Evolutionary conservation across 2,797 vertebrate genomes (phyloP).

Genomic region (Pseudocheirus occidentalis): DNA sequence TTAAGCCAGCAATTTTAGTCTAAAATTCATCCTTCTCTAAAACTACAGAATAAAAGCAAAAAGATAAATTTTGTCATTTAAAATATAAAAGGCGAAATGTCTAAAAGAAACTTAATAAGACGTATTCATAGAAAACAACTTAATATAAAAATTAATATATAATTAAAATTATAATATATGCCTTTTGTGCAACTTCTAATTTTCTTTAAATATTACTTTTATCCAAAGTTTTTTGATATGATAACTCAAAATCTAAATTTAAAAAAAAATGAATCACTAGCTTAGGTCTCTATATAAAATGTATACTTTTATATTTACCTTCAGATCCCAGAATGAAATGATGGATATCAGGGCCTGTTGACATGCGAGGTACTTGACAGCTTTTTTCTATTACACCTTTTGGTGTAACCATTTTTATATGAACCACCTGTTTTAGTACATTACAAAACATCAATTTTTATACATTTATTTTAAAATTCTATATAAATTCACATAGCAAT

Average conservation of each 20-base stretch:
- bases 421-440: conserved; percentile 90
- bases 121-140: conserved; percentile 57
- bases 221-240: conserved; percentile 56
- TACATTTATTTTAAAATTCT: conserved; percentile 31
- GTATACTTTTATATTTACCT: conserved; percentile 86
- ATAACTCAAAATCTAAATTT: conserved; percentile 49
- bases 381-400: conserved; percentile 97
- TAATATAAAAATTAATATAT: conserved; percentile 63
- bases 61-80: conserved; percentile 22
- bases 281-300: conserved; percentile 66
- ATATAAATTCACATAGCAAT: not conserved
- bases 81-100: conserved; percentile 50
- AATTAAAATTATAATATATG: not conserved
- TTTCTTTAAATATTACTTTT: conserved; percentile 4
- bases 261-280: conserved; percentile 49
- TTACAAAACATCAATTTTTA: conserved; percentile 64
- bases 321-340: conserved; percentile 99
- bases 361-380: conserved; percentile 97
- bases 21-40: conserved; percentile 48
- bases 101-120: conserved; percentile 48
- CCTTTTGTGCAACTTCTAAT: conserved; percentile 38
- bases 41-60: conserved; percentile 42
- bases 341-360: conserved; percentile 97
- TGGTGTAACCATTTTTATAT: conserved; percentile 98
- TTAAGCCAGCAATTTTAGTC: conserved; percentile 51